A percentile compares a stretch with the other conserved stretches of the same genome.
phyloP scores from a whole-genome alignment of 1,140 invertebrate genomes.

The Cherax destructor region DNA sequence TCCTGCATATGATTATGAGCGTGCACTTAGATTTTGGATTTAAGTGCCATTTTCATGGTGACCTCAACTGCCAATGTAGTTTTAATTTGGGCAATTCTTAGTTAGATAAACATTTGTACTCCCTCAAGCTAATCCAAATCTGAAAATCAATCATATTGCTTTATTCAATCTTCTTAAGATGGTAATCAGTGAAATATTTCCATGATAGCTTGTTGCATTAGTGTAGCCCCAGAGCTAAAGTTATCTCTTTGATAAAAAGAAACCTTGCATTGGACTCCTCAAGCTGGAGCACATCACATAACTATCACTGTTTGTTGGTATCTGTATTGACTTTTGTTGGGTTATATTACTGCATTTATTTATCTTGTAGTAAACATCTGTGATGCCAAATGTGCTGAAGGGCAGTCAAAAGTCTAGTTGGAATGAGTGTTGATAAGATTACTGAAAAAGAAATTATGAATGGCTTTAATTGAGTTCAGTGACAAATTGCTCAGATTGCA shows the following conservation, averaged over 20 bases:
- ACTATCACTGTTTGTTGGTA: conserved; percentile 67
- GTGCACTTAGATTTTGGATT: conserved; percentile 72
- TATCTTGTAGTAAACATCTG: conserved; percentile 65
- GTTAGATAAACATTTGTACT: conserved; percentile 71
- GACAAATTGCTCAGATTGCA: conserved; percentile 69
- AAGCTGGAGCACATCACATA: conserved; percentile 68
- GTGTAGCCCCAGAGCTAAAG: conserved; percentile 68
- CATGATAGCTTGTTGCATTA: conserved; percentile 69
- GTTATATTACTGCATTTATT: conserved; percentile 67
- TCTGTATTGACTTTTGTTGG: conserved; percentile 62
- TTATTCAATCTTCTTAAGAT: conserved; percentile 67
- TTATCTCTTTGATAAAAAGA: conserved; percentile 63
- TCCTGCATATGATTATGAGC: conserved; percentile 71
- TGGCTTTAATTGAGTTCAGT: conserved; percentile 63
- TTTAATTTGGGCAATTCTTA: conserved; percentile 73
- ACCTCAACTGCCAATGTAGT: conserved; percentile 73
- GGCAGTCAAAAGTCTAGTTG: conserved; percentile 64
- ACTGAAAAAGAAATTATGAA: conserved; percentile 56
- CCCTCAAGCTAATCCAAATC: conserved; percentile 66
- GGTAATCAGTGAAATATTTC: conserved; percentile 66
- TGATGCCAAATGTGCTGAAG: conserved; percentile 69
- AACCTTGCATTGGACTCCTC: conserved; percentile 68
- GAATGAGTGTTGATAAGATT: conserved; percentile 50
- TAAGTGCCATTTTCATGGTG: conserved; percentile 72
- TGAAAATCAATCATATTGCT: conserved; percentile 69